Base-by-base conservation (phyloP, 2,888 invertebrate species). In the Mayetiola destructor region DNA sequence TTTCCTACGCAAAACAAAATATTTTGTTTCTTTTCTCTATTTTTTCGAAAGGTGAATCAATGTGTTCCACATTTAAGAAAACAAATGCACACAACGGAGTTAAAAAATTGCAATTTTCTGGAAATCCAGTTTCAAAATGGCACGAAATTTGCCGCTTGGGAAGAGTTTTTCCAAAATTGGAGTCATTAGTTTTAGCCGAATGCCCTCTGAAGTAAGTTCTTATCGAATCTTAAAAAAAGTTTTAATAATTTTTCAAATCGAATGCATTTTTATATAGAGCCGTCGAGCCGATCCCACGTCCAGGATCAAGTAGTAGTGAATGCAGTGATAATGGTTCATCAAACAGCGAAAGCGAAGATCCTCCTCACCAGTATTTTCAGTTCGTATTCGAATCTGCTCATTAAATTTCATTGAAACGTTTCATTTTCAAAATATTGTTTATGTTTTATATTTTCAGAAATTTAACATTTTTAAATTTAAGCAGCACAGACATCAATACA, bases 51-150 rank as follows among this genome's bases (percentile, higher is more conserved):
- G 55, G 40, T 12, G 61, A 61, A 54, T 60, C 62, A 18, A 61
- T 61, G 1, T 60, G 60, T 59, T 59, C 61, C 6, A 60, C 62
- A 55, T 66, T 64, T 59, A 68, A 66, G 30, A 66, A 64, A 60
- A 65, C 66, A 57, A 69, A 69, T 39, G 75, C 79, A 6, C 88
- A 90, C 66, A 73, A 76, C 16, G 78, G 82, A 32, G 73, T 94
- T 55, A 84, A 81, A 66, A 86, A 84, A 64, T 75, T 95, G 18
- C 89, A 91, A 69, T 88, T 94, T 65, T 91, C 87, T 60, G 88
- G 88, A 35, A 94, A 93, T 72, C 87, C 82, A 0, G 78, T 94
- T n/a, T 79, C 81, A 62, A 79, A 80, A 63, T 94, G 93, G 93
- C 75, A 75, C 60, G 88, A 92, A 69, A 80, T 94, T 56, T 80